Evolutionary conservation across 53 echinoderm and acorn worm genomes (phyloP), one percentile per base, ranked within the genome.

Genomic region (Apostichopus leukothele): DNA sequence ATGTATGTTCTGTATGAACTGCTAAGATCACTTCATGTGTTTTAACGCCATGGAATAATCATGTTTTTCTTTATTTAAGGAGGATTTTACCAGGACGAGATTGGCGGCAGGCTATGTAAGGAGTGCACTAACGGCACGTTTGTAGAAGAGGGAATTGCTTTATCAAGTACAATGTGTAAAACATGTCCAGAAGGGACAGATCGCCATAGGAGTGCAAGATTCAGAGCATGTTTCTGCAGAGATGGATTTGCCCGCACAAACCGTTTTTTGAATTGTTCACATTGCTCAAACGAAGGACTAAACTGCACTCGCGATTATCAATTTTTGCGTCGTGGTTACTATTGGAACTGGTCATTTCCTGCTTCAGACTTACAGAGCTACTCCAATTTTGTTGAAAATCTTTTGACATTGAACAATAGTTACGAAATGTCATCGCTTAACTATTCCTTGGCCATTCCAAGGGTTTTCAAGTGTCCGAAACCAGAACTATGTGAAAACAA

Each of bases 341-440:
- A 85, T 50, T 85, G 85, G 85, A 85, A 85, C 7, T 85, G 85
- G 85, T 66, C 67, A 0, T 51, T 71, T 71, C 16, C 14, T 19
- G 6, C 19, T 66, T 50, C 85, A 10, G 13, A 85, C 9, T 18
- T 85, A 3, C 16, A 23, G 1, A 16, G 22, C 2, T 85, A 85
- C 50, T 4, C 61, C 9, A 20, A 22, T n/a, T 84, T 84, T 11
- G 84, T 84, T 9, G 9, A 9, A n/a, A 57, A 84, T 66, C 84
- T 84, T 0, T 18, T 19, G 13, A 39, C 20, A 8, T 1, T 54
- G 9, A 6, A 14, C 5, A 9, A 5, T 14, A 9, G 12, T 54
- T 83, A 16, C 55, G 52, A 57, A 8, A 13, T n/a, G 6, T 54
- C 53, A 7, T 9, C 11, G 1, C 5, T 5, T 5, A 21, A 21